A percentile compares a stretch with the other conserved stretches of the same genome.
phyloP scores from a whole-genome alignment of 2,797 vertebrate genomes.

The Enteromius mattozi region DNA sequence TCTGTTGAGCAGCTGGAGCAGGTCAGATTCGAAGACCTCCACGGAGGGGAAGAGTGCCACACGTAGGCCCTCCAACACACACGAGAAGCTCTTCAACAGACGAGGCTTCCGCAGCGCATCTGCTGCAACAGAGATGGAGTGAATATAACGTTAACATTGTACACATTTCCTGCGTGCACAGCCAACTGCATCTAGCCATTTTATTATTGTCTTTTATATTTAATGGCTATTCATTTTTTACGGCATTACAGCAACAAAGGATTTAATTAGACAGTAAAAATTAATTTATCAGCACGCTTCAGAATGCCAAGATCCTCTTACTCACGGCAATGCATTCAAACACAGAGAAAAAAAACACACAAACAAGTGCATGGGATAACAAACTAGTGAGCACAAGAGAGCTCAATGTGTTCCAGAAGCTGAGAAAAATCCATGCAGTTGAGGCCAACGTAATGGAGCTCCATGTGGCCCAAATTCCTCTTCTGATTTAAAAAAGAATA shows the following conservation, averaged over 20 bases:
- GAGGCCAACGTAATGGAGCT: constrained; percentile 30
- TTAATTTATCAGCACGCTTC: constrained; percentile 43
- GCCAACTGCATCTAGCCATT: constrained; percentile 32
- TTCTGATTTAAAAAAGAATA: constrained; percentile 36
- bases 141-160: constrained; percentile 29
- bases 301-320: constrained; percentile 36
- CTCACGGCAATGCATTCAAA: constrained; percentile 50
- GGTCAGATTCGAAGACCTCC: constrained; percentile 89
- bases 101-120: constrained; percentile 85
- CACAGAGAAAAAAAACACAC: constrained; percentile 27
- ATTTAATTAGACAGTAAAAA: constrained; percentile 57
- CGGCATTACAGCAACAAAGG: constrained; percentile 45
- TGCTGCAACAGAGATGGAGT: constrained; percentile 68
- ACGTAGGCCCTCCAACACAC: constrained; percentile 82
- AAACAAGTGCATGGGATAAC: constrained; percentile 12
- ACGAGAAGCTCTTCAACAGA: constrained; percentile 79
- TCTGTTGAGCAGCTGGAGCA: constrained; percentile 81
- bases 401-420: constrained; percentile 21
- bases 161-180: constrained; percentile 18
- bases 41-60: constrained; percentile 86
- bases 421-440: constrained; percentile 32
- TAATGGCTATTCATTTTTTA: constrained; percentile 49
- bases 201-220: constrained; percentile 43
- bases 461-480: constrained; percentile 37
- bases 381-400: constrained; percentile 37